Base-by-base conservation (phyloP, 2,888 invertebrate genomes). In the Choristoneura rosaceana region DNA sequence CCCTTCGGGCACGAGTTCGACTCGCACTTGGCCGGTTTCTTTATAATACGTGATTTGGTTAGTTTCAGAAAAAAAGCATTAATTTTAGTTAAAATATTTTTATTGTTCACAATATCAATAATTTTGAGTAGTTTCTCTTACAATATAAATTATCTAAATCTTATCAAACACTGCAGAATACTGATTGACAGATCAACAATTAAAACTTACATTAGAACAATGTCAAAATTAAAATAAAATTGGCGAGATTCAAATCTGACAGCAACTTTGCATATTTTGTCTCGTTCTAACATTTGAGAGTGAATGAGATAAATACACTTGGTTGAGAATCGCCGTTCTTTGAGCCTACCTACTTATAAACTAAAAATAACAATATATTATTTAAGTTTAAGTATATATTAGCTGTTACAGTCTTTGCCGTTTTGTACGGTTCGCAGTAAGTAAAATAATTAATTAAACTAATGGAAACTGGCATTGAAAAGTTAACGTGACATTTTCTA, bases 131-230 rank as follows among this genome's bases (percentile, higher is more conserved):
- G 58, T 62, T 68, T 69, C 58, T 15, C 63, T 69, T 73, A 66
- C 34, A 71, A 47, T 62, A 68, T 33, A 68, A 68, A 63, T 59
- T 69, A 73, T 64, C 55, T 55, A 50, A 73, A 73, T 64, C 69
- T 69, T 69, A 69, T 69, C 69, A 69, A 73, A 64, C 65, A 14
- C 45, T 60, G 63, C 47, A 25, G 73, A 73, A 73, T 73, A 73
- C 73, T 73, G 73, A 73, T 73, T 64, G 59, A 73, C 73, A 73
- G 73, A 68, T 64, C 59, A 73, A 73, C 64, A 69, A 34, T 69
- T 64, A 64, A 64, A 43, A 65, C 45, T 63, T 52, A 45, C 65
- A n/a, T 52, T 71, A 52, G 14, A 59, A 73, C 33, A 60, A 68
- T 45, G 38, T 67, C 14, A 50, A 50, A 33, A 8, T 62, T 8